Evolutionary conservation across 1,140 invertebrate genomes (phyloP).

Genomic region (Drosophila persimilis): DNA sequence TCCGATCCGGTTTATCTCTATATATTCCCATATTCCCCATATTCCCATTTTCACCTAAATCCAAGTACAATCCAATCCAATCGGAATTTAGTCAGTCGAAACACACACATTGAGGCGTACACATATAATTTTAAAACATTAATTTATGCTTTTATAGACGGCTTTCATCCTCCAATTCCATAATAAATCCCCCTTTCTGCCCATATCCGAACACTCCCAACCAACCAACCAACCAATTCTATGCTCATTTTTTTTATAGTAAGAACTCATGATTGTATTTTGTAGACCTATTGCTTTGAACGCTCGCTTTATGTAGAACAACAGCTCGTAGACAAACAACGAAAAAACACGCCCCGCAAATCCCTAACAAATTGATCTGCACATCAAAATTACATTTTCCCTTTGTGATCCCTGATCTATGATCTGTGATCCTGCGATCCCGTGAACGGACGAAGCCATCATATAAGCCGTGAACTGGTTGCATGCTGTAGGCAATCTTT

Average conservation of each 20-base stretch:
- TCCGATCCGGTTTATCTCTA: constrained; percentile 15
- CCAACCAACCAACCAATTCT: neutral
- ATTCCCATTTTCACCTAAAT: constrained; percentile 6
- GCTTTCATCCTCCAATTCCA: neutral
- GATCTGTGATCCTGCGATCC: neutral
- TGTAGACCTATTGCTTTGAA: constrained; percentile 32
- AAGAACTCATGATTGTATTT: constrained; percentile 8
- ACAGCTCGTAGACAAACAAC: neutral
- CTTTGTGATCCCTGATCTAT: neutral
- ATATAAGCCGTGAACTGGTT: constrained; percentile 31
- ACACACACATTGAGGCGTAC: constrained; percentile 19
- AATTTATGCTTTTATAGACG: constrained; percentile 1
- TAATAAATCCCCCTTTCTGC: neutral
- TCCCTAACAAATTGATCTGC: neutral
- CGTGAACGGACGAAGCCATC: neutral
- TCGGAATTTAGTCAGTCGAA: constrained; percentile 25
- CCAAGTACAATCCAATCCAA: neutral
- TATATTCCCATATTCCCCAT: constrained; percentile 1
- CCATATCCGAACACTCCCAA: neutral
- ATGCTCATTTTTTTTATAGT: neutral
- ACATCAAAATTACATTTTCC: constrained; percentile 5
- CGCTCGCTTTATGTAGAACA: constrained; percentile 29
- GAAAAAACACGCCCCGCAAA: neutral
- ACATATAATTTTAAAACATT: neutral
- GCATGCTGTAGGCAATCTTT: constrained; percentile 62